phyloP scores from a whole-genome alignment of 2,797 vertebrate genomes.

The Epinephelus malabaricus region DNA sequence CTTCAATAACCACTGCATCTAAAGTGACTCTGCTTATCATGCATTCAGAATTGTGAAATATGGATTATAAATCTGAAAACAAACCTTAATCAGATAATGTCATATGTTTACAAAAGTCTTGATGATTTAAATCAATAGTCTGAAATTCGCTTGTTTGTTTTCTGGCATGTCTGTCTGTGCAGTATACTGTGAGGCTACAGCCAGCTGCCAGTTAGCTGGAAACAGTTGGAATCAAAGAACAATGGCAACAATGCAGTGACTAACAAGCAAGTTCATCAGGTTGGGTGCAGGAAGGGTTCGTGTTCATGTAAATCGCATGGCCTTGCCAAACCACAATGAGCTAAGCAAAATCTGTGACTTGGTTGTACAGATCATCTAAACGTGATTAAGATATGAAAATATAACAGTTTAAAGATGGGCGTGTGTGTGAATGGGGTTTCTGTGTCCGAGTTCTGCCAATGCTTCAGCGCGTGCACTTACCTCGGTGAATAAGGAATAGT shows the following conservation, averaged over 20 bases:
- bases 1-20: not conserved
- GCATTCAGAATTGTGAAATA: not conserved
- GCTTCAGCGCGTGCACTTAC: conserved; percentile 69
- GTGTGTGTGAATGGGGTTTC: not conserved
- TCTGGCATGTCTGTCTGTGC: not conserved
- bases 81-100: not conserved
- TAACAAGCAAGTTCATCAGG: not conserved
- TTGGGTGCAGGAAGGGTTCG: not conserved
- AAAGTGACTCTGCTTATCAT: not conserved
- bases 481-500: conserved; percentile 98
- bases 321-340: conserved; percentile 13
- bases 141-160: not conserved
- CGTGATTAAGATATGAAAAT: not conserved
- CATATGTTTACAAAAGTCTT: not conserved
- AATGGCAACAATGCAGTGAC: not conserved
- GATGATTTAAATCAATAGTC: not conserved
- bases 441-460: not conserved
- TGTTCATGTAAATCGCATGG: not conserved
- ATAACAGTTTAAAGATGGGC: not conserved
- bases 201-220: not conserved
- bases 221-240: not conserved
- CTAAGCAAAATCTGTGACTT: not conserved
- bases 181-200: not conserved
- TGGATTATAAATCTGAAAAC: not conserved
- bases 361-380: not conserved